Evolutionary conservation across 1,140 invertebrate genomes (phyloP), one percentile per base, ranked within the genome.

Genomic region (Hylyphantes graminicola): DNA sequence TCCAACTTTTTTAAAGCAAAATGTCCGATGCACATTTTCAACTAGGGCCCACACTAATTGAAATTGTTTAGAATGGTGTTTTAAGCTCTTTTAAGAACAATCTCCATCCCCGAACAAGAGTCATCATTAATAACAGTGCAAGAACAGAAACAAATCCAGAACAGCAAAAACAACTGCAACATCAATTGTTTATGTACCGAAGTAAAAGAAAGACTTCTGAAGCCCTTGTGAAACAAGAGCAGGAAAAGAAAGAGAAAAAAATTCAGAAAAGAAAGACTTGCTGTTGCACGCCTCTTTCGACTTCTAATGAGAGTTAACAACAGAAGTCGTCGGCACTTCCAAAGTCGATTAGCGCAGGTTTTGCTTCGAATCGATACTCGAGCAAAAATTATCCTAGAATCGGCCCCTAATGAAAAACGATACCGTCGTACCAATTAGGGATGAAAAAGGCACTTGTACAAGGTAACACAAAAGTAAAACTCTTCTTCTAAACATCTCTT

Each of bases 231-330:
- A 67, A 19, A 67, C 17, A 17, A 12, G 64, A 19, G 21, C 11
- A 19, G 11, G 17, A 10, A 67, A 35, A n/a, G 35, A 67, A 67
- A 19, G 12, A 67, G 5, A 67, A 67, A 67, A 13, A 67, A 67
- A 67, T 9, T 12, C 6, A 21, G 19, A 21, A 21, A 35, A 35
- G 19, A 67, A 35, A 35, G 35, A 35, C 35, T 35, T 50, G 50
- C 21, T 50, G 74, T 8, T n/a, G 59, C 50, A 80, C 77, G 65
- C 77, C 77, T 80, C 65, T 80, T 80, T 70, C 77, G 59, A 53
- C 65, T 80, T 13, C 67, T 80, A 80, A 80, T 80, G 77, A 80
- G 77, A 80, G 65, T 80, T 80, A 80, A 80, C 77, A 80, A 80
- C 77, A 76, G 77, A 70, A 65, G 17, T 50, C 50, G n/a, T 70